These are phyloP conservation scores for Parotia lawesii DNA, from an alignment of 2,113 vertebrate genomes.

Conservation along the genomic window DNA sequence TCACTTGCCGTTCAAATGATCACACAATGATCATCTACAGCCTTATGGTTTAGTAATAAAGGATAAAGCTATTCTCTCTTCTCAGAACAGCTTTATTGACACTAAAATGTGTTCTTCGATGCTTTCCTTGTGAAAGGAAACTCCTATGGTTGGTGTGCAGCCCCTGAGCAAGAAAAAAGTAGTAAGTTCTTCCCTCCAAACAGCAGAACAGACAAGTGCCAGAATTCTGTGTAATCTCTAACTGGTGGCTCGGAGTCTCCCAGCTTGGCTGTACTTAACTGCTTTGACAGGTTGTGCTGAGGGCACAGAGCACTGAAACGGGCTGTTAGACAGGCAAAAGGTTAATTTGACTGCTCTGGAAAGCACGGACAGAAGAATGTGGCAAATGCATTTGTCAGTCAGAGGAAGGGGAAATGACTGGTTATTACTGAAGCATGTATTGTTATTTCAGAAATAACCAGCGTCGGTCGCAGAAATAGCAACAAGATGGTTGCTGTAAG, in stretches of 20 bases:
- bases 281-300: conserved; percentile 56
- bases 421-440: not conserved
- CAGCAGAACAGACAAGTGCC: not conserved
- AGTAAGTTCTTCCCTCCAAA: not conserved
- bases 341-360: not conserved
- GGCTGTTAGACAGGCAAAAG: conserved; percentile 16
- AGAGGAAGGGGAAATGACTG: not conserved
- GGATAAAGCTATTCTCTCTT: not conserved
- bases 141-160: not conserved
- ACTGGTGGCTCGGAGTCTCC: not conserved
- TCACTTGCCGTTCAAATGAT: not conserved
- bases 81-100: not conserved
- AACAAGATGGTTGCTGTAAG: not conserved
- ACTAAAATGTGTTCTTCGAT: rapidly evolving
- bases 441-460: conserved; percentile 21
- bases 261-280: conserved; percentile 39
- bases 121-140: not conserved
- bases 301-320: conserved; percentile 53
- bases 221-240: not conserved
- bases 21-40: not conserved
- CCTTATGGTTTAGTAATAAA: not conserved
- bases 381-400: not conserved
- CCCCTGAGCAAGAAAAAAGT: not conserved
- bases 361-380: not conserved
- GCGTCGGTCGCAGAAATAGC: not conserved